These are phyloP conservation scores for Cotesia typhae DNA, from an alignment of 1,140 invertebrate species.

Conservation along the genomic window DNA sequence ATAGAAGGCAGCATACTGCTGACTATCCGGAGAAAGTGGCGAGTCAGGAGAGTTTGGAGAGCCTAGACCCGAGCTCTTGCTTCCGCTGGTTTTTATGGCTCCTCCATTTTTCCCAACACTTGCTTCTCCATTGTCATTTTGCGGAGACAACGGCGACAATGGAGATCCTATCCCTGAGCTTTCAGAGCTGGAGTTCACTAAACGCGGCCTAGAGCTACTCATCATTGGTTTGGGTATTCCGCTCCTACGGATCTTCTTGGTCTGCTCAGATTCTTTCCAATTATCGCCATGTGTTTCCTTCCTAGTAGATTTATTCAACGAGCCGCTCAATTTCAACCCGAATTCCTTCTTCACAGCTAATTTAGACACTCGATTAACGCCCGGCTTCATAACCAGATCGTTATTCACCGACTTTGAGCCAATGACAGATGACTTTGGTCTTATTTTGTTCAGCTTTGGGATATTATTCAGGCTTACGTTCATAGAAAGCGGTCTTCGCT, in stretches of 20 bases:
- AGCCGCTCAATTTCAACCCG: conserved; percentile 42
- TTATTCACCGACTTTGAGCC: conserved; percentile 38
- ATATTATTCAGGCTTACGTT: conserved; percentile 35
- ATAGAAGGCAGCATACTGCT: conserved; percentile 52
- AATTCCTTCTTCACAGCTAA: conserved; percentile 42
- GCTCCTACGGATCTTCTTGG: conserved; percentile 31
- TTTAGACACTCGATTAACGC: conserved; percentile 32
- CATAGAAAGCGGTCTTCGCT: conserved; percentile 67
- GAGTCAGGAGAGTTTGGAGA: conserved; percentile 52
- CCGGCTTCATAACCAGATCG: background rate
- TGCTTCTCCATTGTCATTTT: conserved; percentile 40
- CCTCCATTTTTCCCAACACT: background rate
- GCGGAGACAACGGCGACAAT: conserved; percentile 55
- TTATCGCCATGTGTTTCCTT: background rate
- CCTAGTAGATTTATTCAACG: background rate
- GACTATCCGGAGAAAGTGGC: conserved; percentile 54
- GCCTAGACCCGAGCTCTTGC: conserved; percentile 53
- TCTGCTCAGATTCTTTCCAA: conserved; percentile 12
- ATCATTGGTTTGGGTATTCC: conserved; percentile 47
- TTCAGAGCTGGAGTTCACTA: conserved; percentile 56
- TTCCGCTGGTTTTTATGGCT: conserved; percentile 46
- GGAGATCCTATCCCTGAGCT: conserved; percentile 57
- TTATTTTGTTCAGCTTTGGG: conserved; percentile 45
- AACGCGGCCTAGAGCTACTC: conserved; percentile 31
- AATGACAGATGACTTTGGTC: conserved; percentile 47